Percentiles rank a stretch among this genome's conserved stretches.
These are phyloP conservation scores for Drosophila ogumai DNA, from an alignment of 1,140 invertebrate genomes.

Conservation along the genomic window DNA sequence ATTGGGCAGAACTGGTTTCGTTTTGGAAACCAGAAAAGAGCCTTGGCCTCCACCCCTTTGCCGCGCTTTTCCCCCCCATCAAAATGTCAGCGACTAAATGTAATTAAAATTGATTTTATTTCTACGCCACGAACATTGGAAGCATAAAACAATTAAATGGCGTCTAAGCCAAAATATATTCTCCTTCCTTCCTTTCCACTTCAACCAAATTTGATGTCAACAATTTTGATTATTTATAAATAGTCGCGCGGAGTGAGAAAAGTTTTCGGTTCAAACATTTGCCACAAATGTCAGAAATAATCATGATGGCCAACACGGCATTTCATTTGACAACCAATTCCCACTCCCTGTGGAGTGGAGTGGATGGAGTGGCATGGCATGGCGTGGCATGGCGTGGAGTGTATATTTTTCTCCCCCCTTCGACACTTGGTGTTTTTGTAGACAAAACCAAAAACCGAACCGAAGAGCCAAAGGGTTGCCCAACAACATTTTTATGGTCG, in stretches of 20 bases:
- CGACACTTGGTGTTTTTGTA: constrained; percentile 21
- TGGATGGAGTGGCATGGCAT: background rate
- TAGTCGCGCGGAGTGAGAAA: constrained; percentile 28
- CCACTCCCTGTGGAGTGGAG: constrained; percentile 5
- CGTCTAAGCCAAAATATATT: constrained; percentile 23
- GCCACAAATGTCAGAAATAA: constrained; percentile 82
- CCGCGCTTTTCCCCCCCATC: constrained; percentile 4
- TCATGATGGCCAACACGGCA: constrained; percentile 78
- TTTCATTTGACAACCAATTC: constrained; percentile 69
- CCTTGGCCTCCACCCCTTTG: constrained; percentile 3
- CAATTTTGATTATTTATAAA: constrained; percentile 75
- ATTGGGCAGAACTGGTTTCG: constrained; percentile 48
- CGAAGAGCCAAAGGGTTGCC: constrained; percentile 60
- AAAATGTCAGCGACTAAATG: constrained; percentile 70
- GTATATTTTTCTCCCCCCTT: background rate
- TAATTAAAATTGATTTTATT: constrained; percentile 79
- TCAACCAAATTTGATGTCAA: constrained; percentile 23
- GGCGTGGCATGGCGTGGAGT: background rate
- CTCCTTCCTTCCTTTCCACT: background rate
- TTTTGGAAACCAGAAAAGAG: constrained; percentile 27
- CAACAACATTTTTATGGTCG: constrained; percentile 71
- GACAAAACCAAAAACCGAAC: constrained; percentile 30
- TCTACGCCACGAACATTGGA: constrained; percentile 39
- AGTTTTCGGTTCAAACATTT: constrained; percentile 57
- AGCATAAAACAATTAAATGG: constrained; percentile 77